A percentile compares a stretch with the other conserved stretches of the same genome.
phyloP scores from a whole-genome alignment of 2,113 vertebrate genomes.

The Promerops cafer region DNA sequence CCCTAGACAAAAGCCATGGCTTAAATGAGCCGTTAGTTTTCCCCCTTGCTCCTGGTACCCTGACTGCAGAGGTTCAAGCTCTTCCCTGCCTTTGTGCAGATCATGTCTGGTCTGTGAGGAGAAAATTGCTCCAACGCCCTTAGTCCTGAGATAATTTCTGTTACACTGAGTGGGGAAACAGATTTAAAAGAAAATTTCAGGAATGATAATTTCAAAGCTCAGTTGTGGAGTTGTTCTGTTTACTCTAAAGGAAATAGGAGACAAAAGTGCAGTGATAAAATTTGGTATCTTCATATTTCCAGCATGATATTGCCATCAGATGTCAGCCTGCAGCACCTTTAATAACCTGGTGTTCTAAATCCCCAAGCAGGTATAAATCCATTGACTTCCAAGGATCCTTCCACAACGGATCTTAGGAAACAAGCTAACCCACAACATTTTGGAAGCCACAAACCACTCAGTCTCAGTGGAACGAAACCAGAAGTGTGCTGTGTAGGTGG shows the following conservation, averaged over 20 bases:
- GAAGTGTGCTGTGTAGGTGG: not conserved
- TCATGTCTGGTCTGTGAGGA: not conserved
- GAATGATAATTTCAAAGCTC: not conserved
- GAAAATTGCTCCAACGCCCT: not conserved
- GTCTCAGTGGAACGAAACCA: not conserved
- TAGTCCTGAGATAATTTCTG: not conserved
- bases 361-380: not conserved
- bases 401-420: not conserved
- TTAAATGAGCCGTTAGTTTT: not conserved
- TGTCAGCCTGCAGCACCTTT: not conserved
- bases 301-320: not conserved
- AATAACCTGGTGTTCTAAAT: not conserved
- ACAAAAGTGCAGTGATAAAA: not conserved
- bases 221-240: not conserved
- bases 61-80: not conserved
- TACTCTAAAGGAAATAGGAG: not conserved
- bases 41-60: not conserved
- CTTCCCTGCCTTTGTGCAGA: not conserved
- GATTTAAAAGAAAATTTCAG: not conserved
- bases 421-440: not conserved
- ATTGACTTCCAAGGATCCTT: not conserved
- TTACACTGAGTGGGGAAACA: not conserved
- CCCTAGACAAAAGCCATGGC: not conserved
- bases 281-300: not conserved
- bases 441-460: not conserved